Conservation (phyloP, 2,113 vertebrate species). For the Dipodomys ordii region DNA sequence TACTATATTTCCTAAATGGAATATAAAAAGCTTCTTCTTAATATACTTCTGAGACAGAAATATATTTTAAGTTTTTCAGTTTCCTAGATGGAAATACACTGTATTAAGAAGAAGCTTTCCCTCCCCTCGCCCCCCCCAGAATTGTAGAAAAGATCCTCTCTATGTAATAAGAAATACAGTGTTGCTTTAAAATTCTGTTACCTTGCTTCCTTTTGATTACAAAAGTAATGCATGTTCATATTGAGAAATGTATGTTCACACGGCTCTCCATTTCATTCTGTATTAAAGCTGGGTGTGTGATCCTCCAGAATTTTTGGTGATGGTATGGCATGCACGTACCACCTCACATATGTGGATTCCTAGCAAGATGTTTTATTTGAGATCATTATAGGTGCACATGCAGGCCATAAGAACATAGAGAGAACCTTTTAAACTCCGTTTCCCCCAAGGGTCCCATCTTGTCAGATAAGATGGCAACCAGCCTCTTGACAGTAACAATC, state of each 20-base stretch:
- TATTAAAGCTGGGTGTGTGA: background rate
- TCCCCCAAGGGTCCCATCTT: background rate
- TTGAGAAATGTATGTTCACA: constrained; percentile 24
- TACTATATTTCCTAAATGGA: too few species aligned
- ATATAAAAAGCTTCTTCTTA: too few species aligned
- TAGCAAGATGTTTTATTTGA: background rate
- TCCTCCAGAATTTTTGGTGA: background rate
- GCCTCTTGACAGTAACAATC: background rate
- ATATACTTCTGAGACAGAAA: too few species aligned
- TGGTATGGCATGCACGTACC: background rate
- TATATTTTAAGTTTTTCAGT: too few species aligned
- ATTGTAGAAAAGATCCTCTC: background rate
- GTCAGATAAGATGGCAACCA: background rate
- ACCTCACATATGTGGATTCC: background rate
- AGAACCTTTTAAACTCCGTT: background rate
- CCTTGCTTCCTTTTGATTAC: constrained; percentile 37
- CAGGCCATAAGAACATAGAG: background rate
- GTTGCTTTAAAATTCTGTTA: background rate
- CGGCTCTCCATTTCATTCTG: background rate
- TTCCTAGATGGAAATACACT: too few species aligned
- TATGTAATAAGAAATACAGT: constrained; percentile 15
- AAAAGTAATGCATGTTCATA: background rate
- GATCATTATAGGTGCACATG: background rate
- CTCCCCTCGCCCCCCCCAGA: background rate
- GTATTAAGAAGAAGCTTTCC: background rate